Evolutionary conservation across 2,113 vertebrate genomes (phyloP).

Genomic region (Tetrao urogallus): DNA sequence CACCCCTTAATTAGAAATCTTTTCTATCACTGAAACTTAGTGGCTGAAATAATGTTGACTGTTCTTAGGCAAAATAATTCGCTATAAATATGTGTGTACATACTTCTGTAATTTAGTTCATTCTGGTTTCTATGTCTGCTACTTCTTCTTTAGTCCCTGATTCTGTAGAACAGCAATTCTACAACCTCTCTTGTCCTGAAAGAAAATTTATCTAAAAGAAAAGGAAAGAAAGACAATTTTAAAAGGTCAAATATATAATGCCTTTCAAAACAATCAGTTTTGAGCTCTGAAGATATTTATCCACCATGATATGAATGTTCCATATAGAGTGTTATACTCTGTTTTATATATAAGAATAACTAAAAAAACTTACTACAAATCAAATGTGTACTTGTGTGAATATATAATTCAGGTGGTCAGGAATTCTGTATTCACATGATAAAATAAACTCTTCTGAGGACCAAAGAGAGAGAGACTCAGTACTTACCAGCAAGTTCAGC

Average conservation of each 20-base stretch:
- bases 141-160: not conserved
- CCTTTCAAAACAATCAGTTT: not conserved
- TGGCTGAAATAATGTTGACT: not conserved
- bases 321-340: not conserved
- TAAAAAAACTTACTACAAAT: not conserved
- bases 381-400: not conserved
- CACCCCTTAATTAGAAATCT: not conserved
- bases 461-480: not conserved
- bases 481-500: not conserved
- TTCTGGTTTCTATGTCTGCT: not conserved
- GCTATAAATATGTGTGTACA: rapidly evolving
- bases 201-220: not conserved
- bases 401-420: not conserved
- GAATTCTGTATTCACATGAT: not conserved
- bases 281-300: not conserved
- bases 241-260: not conserved
- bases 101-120: not conserved
- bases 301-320: not conserved
- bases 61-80: not conserved
- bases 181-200: not conserved
- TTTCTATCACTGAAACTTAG: not conserved
- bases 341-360: not conserved
- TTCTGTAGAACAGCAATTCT: not conserved
- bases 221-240: not conserved
- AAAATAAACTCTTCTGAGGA: not conserved